Base-by-base conservation (phyloP, 2,888 invertebrate species). In the Diadegma fenestrale region DNA sequence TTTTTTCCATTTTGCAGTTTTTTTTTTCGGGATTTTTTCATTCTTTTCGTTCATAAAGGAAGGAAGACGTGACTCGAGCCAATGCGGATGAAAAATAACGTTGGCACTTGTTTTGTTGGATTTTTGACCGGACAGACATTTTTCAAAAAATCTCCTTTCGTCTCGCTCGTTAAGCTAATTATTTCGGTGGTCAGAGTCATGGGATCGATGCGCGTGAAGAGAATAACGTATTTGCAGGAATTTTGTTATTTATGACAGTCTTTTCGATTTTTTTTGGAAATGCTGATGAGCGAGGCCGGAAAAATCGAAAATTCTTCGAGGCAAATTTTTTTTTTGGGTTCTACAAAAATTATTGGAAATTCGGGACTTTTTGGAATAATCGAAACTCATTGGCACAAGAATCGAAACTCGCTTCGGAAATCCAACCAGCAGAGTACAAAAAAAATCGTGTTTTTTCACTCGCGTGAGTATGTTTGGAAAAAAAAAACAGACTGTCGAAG, bases 401-500 rank as follows among this genome's bases (percentile, higher is more conserved):
- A 77, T 77, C 76, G 72, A n/a, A 30, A 33, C 30, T 43, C 30
- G 26, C 51, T 22, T n/a, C 7, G 71, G 64, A 64, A 58, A 79
- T 64, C 69, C 76, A 76, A 80, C 80, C 64, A 64, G 33, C 41
- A 26, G 72, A 84, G 66, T 77, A 72, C 41, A 72, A 66, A 72
- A 68, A 41, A 26, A 43, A 66, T 66, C 17, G 14, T 17, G 43
- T 45, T 41, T 33, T 71, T 58, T 26, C 14, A 26, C 10, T 14
- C 10, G 10, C 14, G 58, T 26, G 58, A 14, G 10, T 19, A 10
- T 64, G 22, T 64, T 51, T 64, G n/a, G 19, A 58, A 33, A 66
- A 63, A 63, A 30, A 30, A 68, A 43, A 75, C 87, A 80, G 85
- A 87, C 79, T 41, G 71, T 80, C 69, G 73, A 69, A 84, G 83